Base-by-base conservation (phyloP, 2,797 vertebrate genomes). In the Lagocephalus sceleratus region DNA sequence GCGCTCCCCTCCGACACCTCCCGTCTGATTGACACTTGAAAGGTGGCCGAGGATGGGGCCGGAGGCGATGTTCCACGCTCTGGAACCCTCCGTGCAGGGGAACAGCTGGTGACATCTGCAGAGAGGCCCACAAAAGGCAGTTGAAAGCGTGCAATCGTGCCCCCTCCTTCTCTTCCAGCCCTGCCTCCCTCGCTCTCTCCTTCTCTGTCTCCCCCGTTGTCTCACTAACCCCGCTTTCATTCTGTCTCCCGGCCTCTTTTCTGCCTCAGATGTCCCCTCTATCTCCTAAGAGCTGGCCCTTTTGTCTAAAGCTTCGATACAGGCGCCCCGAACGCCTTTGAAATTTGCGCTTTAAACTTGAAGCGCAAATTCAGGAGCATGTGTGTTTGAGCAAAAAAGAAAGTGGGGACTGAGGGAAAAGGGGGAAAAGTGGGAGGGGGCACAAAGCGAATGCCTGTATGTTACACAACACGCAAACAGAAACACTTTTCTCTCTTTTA, bases 61-160 rank as follows among this genome's bases (percentile, higher is more conserved):
- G 94, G 94, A 93, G 96, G 95, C 95, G 81, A 93, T 90, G 94
- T 94, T 95, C 94, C 92, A 90, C 93, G 94, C 95, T 92, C 90
- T 88, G 86, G 93, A 94, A 93, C 92, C 91, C 94, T 95, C 93
- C 94, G 90, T 94, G 95, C 94, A 92, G 95, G 92, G 93, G 94
- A 95, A 95, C 96, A 96, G 93, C 94, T 95, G 96, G 94, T 98
- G 95, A 98, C 95, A 98, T 97, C 94, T 97, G 94, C 94, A 94
- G 93, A 93, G 93, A 93, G 93, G 92, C 94, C 92, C 92, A 96
- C 95, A 96, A 96, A 98, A 97, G 94, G 93, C 94, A 94, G 94
- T 96, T 97, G 94, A 97, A 98, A 98, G 95, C 93, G 55, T 78
- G 89, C 93, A 90, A 94, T 93, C 92, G 90, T 84, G 90, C 92